A percentile compares a stretch with the other conserved stretches of the same genome.
Evolutionary conservation across 2,113 vertebrate species (phyloP).

Genomic region (Amphiprion ocellaris): DNA sequence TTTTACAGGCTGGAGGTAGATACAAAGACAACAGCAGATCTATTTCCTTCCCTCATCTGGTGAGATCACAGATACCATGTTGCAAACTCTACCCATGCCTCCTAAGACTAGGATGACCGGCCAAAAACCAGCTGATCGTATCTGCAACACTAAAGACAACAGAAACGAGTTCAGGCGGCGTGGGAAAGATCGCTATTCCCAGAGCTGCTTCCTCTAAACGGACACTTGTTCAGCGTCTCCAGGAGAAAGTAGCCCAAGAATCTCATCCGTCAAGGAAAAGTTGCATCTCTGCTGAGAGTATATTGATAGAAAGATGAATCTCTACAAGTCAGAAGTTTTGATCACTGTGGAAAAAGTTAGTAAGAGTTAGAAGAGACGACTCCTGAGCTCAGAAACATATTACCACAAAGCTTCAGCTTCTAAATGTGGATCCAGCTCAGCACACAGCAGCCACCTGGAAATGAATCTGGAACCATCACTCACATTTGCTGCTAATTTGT

Average conservation of each 20-base stretch:
- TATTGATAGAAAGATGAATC: neutral
- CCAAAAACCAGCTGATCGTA: constrained; percentile 66
- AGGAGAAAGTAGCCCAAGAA: constrained; percentile 39
- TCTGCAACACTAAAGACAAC: constrained; percentile 73
- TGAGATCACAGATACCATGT: constrained; percentile 53
- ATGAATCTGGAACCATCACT: neutral
- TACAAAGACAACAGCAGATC: constrained; percentile 72
- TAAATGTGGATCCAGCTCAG: neutral
- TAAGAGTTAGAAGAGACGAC: neutral
- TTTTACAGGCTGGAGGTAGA: constrained; percentile 61
- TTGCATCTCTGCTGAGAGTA: constrained; percentile 31
- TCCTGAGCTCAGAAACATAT: neutral
- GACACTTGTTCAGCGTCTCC: constrained; percentile 29
- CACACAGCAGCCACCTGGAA: neutral
- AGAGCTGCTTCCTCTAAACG: constrained; percentile 48
- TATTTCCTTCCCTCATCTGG: constrained; percentile 60
- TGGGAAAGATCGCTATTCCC: constrained; percentile 67
- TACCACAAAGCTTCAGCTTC: neutral
- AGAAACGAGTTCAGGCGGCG: constrained; percentile 51
- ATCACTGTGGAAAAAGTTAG: neutral
- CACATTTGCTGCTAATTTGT: constrained; percentile 8
- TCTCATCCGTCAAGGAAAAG: constrained; percentile 27
- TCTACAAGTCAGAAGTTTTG: neutral
- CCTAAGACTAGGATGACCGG: constrained; percentile 62
- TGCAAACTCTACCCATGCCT: constrained; percentile 44